A percentile compares a stretch with the other conserved stretches of the same genome.
Conservation (phyloP, 2,797 vertebrate genomes). For the Holocentrus rufus region DNA sequence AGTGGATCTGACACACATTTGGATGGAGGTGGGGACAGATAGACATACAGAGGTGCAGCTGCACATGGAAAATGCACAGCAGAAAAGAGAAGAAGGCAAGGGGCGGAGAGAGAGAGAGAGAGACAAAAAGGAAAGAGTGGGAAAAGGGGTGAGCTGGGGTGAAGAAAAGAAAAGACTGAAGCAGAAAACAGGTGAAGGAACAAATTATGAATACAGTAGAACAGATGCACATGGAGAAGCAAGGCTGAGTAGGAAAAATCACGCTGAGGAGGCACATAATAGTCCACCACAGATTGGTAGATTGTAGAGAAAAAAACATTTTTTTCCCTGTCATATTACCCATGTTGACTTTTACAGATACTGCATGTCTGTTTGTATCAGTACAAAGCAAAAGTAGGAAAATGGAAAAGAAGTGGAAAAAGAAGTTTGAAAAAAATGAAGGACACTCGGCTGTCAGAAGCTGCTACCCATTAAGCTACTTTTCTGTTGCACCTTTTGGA, state of each 20-base stretch:
- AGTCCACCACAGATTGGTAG: not conserved
- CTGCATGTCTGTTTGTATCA: no score
- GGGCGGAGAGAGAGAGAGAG: no score
- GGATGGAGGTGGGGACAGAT: slow-evolving; percentile 15
- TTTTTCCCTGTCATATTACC: not conserved
- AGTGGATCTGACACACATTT: slow-evolving; percentile 18
- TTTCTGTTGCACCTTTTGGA: no score
- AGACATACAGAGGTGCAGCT: slow-evolving; percentile 9
- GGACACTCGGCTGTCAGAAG: no score
- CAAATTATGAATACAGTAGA: not conserved
- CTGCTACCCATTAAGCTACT: no score
- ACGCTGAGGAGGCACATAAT: no score
- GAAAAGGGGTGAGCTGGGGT: not conserved
- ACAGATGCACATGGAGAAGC: not conserved
- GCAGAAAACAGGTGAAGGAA: not conserved
- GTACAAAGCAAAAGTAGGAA: no score
- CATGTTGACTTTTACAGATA: no score
- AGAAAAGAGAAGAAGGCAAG: not conserved
- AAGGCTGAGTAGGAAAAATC: no score
- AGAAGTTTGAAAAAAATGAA: no score
- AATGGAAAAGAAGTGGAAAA: no score
- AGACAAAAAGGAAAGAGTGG: no score
- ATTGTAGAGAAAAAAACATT: not conserved
- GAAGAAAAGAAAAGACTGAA: not conserved
- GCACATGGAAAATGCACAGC: slow-evolving; percentile 8